Conservation (phyloP, 2,797 vertebrate genomes). For the Pseudochirops cupreus region DNA sequence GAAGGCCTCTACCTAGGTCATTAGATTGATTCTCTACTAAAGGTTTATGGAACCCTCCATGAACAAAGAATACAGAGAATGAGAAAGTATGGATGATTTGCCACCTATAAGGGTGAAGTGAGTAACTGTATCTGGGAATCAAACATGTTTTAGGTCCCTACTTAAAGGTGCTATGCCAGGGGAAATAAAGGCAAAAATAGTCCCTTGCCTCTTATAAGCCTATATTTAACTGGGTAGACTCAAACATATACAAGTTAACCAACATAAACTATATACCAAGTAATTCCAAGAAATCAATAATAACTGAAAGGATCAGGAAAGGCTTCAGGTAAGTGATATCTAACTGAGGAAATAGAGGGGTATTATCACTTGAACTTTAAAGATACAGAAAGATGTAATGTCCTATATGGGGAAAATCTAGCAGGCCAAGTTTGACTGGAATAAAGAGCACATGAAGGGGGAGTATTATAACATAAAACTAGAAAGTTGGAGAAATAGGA, state of each 20-base stretch:
- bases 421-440: background rate
- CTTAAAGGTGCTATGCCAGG: background rate
- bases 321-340: background rate
- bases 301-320: background rate
- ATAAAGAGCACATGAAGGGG: background rate
- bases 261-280: background rate
- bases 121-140: background rate
- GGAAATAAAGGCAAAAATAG: background rate
- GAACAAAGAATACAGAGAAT: background rate
- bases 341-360: background rate
- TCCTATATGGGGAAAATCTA: background rate
- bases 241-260: background rate
- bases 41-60: background rate
- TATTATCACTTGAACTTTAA: background rate
- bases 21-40: background rate
- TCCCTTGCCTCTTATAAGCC: background rate
- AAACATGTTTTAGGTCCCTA: background rate
- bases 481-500: background rate
- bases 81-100: background rate
- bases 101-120: background rate
- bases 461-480: background rate
- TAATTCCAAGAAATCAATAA: background rate
- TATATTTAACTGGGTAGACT: background rate
- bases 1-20: background rate
- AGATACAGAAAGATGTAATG: background rate